Evolutionary conservation across 2,888 invertebrate genomes (phyloP).

Genomic region (Tinea semifulvella): DNA sequence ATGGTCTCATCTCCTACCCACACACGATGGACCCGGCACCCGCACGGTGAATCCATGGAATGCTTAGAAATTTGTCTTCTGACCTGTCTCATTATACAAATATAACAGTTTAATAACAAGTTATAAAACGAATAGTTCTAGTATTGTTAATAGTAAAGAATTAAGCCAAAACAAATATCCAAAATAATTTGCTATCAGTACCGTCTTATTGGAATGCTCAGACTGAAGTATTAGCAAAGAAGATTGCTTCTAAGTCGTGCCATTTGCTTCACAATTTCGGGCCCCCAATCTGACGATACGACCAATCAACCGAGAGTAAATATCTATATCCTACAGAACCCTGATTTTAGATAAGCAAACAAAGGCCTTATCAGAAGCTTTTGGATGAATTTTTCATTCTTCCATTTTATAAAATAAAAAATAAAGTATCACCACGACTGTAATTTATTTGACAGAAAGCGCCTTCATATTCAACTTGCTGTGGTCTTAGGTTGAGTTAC

Average conservation of each 20-base stretch:
- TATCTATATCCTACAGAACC: slow-evolving; percentile 8
- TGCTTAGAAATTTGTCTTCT: no score
- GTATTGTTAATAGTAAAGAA: not conserved
- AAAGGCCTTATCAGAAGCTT: slow-evolving; percentile 10
- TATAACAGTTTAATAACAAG: no score
- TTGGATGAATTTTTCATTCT: slow-evolving; percentile 11
- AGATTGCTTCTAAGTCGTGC: slow-evolving; percentile 48
- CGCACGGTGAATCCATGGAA: no score
- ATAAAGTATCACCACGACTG: no score
- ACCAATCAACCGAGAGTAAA: slow-evolving; percentile 11
- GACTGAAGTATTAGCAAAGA: slow-evolving; percentile 50
- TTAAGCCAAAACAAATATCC: not conserved
- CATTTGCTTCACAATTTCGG: slow-evolving; percentile 36
- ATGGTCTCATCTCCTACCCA: no score
- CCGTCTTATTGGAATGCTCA: slow-evolving; percentile 21
- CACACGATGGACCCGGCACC: no score
- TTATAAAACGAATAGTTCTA: slow-evolving; percentile 2
- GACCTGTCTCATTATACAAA: no score
- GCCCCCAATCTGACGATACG: slow-evolving; percentile 13
- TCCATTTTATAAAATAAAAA: no score
- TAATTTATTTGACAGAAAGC: no score
- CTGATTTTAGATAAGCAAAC: slow-evolving; percentile 12
- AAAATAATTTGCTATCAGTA: slow-evolving; percentile 26
- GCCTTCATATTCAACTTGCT: no score
- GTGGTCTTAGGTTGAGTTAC: no score